phyloP scores from a whole-genome alignment of 2,797 vertebrate species.

The Orestias chungarensis region DNA sequence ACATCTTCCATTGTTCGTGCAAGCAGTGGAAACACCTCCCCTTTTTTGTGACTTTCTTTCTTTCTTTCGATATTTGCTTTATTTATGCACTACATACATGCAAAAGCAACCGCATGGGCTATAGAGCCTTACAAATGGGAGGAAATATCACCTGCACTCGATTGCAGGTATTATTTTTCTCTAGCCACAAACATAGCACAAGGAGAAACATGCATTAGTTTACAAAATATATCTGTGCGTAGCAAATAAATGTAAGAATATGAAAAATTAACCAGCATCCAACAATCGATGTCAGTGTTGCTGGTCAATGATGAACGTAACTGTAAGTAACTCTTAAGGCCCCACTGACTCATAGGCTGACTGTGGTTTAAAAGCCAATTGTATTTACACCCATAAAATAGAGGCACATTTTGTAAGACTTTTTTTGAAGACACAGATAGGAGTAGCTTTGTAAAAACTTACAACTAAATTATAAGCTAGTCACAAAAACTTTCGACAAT shows the following conservation, averaged over 20 bases:
- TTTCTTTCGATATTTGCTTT: not conserved
- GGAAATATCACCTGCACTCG: not conserved
- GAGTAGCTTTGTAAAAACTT: not conserved
- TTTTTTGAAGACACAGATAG: not conserved
- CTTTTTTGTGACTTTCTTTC: not conserved
- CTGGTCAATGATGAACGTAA: not conserved
- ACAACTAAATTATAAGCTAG: not conserved
- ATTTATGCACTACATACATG: not conserved
- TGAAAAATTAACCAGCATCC: not conserved
- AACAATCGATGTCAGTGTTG: too few relatives aligned
- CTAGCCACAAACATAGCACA: not conserved
- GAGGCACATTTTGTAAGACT: not conserved
- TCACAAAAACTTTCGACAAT: not conserved
- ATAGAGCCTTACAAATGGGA: not conserved
- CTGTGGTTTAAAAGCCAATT: not conserved
- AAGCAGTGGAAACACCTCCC: not conserved
- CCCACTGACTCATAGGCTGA: not conserved
- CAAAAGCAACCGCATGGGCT: not conserved
- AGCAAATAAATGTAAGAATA: not conserved
- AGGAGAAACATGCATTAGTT: not conserved
- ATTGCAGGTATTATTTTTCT: not conserved
- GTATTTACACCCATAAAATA: not conserved
- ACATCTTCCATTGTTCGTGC: not conserved
- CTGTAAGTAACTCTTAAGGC: not conserved
- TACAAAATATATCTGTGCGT: not conserved